Evolutionary conservation across 92 coral and sea anemone genomes (phyloP).

Genomic region (Pocillopora meandrina): DNA sequence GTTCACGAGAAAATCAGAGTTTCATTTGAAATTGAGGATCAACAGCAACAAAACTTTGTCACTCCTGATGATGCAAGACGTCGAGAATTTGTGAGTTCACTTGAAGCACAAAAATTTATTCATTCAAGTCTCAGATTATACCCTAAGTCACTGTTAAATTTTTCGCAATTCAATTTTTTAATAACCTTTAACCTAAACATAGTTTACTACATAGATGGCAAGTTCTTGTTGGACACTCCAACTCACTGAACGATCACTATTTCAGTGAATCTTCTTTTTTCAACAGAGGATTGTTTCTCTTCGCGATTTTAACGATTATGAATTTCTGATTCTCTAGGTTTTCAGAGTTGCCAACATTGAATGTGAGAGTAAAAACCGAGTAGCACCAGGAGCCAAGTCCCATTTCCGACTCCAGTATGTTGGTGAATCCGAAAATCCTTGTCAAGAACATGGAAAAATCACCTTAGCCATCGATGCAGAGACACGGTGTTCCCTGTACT

Average conservation of each 20-base stretch:
- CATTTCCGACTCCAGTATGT: conserved; percentile 5
- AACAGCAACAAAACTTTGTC: conserved; percentile 1
- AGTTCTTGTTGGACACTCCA: too few relatives aligned
- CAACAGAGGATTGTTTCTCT: too few relatives aligned
- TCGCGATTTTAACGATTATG: background rate
- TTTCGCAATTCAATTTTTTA: too few relatives aligned
- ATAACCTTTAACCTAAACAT: too few relatives aligned
- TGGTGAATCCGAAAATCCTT: background rate
- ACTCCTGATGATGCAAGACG: background rate
- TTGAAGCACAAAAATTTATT: background rate
- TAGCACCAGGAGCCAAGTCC: conserved; percentile 16
- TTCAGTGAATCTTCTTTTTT: too few relatives aligned
- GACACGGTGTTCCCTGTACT: background rate
- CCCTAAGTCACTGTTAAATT: too few relatives aligned
- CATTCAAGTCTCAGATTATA: too few relatives aligned
- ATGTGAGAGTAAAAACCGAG: conserved; percentile 13
- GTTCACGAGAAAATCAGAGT: conserved; percentile 5
- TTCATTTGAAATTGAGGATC: conserved; percentile 12
- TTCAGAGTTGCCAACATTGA: background rate
- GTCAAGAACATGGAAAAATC: conserved; percentile 24
- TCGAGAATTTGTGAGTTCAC: conserved; percentile 1
- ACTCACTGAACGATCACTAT: too few relatives aligned
- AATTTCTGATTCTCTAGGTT: background rate
- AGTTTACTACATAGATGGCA: too few relatives aligned
- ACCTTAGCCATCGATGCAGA: conserved; percentile 10